Conservation (phyloP, 1,140 invertebrate genomes). For the Holotrichia oblita region DNA sequence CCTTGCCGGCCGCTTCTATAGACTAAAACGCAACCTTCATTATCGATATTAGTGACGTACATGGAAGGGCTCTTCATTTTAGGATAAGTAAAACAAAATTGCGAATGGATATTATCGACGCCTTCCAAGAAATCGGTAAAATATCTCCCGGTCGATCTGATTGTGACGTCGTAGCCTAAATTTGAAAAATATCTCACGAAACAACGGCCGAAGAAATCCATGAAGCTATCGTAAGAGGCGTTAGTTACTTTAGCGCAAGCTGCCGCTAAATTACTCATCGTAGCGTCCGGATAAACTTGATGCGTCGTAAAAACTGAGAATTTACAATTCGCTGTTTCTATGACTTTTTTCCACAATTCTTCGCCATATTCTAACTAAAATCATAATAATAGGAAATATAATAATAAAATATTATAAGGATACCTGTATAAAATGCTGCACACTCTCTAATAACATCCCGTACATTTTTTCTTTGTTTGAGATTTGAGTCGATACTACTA, state of each 20-base stretch:
- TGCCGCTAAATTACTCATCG: slow-evolving; percentile 78
- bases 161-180: slow-evolving; percentile 85
- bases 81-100: slow-evolving; percentile 90
- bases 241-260: slow-evolving; percentile 63
- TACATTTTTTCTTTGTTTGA: slow-evolving; percentile 80
- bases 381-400: slow-evolving; percentile 55
- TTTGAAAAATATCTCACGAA: slow-evolving; percentile 88
- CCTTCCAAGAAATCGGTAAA: slow-evolving; percentile 89
- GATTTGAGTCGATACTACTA: slow-evolving; percentile 63
- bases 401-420: slow-evolving; percentile 69
- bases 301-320: slow-evolving; percentile 81
- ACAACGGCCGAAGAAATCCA: slow-evolving; percentile 80
- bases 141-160: slow-evolving; percentile 83
- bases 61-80: slow-evolving; percentile 91
- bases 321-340: slow-evolving; percentile 74
- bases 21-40: slow-evolving; percentile 79
- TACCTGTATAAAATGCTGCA: slow-evolving; percentile 81
- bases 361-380: slow-evolving; percentile 82
- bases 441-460: slow-evolving; percentile 86
- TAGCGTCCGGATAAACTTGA: slow-evolving; percentile 82
- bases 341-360: slow-evolving; percentile 78
- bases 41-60: slow-evolving; percentile 82
- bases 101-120: slow-evolving; percentile 90
- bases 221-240: slow-evolving; percentile 73
- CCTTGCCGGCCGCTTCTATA: slow-evolving; percentile 82